These are phyloP conservation scores for Trissolcus basalis DNA, from an alignment of 1,140 invertebrate genomes.

Conservation along the genomic window DNA sequence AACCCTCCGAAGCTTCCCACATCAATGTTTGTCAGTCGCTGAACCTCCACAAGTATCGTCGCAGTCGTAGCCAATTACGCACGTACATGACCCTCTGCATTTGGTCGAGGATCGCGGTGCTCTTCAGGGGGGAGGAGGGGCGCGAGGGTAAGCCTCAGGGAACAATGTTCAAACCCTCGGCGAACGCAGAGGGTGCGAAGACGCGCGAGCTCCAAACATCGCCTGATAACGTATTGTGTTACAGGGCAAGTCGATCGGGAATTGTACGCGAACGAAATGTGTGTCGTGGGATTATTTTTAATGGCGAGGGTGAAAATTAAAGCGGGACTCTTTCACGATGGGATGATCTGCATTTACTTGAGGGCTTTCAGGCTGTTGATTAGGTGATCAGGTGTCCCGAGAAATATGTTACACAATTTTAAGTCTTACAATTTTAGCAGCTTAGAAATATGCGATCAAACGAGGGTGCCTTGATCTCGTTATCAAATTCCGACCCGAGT, in stretches of 20 bases:
- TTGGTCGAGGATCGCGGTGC: constrained; percentile 21
- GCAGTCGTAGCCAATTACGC: constrained; percentile 50
- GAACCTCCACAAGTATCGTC: constrained; percentile 38
- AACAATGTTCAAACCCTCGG: constrained; percentile 30
- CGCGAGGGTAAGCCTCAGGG: constrained; percentile 28
- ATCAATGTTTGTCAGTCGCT: constrained; percentile 37
- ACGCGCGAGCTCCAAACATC: constrained; percentile 6
- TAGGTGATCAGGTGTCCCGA: constrained; percentile 37
- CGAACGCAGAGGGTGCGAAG: constrained; percentile 31
- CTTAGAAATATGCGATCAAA: too few species aligned
- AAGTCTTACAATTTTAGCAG: too few species aligned
- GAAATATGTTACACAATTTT: too few species aligned
- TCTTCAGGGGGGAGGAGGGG: constrained; percentile 23
- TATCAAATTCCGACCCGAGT: too few species aligned
- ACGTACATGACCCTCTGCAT: constrained; percentile 34
- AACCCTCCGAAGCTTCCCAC: neutral
- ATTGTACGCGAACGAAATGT: constrained; percentile 39
- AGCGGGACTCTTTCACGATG: constrained; percentile 17
- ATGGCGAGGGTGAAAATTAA: constrained; percentile 44
- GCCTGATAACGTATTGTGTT: constrained; percentile 27
- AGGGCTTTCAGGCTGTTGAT: constrained; percentile 29
- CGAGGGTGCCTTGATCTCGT: too few species aligned
- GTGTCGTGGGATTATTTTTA: constrained; percentile 52
- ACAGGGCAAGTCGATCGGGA: constrained; percentile 28
- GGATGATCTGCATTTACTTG: constrained; percentile 24